Evolutionary conservation across 2,113 vertebrate genomes (phyloP).

Genomic region (Muscicapa adusta): DNA sequence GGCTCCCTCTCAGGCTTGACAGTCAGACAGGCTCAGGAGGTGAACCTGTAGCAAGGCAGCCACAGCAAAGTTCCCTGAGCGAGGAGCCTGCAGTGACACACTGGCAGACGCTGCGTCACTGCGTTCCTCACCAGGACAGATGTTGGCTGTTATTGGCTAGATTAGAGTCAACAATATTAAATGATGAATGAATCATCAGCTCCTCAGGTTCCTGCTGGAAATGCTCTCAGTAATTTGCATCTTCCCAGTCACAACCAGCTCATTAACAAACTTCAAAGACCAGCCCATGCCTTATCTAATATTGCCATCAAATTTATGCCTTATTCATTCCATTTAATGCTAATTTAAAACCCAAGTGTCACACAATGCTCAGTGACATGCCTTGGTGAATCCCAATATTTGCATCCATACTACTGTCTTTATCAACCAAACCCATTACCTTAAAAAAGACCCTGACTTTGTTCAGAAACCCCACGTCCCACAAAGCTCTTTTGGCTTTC

Average conservation of each 20-base stretch:
- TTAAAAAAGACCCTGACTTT: neutral
- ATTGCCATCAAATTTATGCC: constrained; percentile 29
- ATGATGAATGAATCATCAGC: constrained; percentile 42
- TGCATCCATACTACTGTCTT: neutral
- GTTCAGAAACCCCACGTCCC: neutral
- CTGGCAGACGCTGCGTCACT: constrained; percentile 30
- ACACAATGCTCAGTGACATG: neutral
- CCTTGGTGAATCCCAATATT: neutral
- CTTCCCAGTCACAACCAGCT: constrained; percentile 20
- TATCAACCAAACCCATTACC: neutral
- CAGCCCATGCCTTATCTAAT: constrained; percentile 15
- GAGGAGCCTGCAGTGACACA: neutral
- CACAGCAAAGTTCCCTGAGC: neutral
- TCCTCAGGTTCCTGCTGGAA: constrained; percentile 47
- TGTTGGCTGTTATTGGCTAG: constrained; percentile 4
- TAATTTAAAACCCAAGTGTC: constrained; percentile 9
- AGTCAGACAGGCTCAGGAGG: neutral
- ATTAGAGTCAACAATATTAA: constrained; percentile 48
- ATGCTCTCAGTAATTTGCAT: constrained; percentile 4
- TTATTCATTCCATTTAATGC: neutral
- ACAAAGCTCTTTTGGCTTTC: neutral
- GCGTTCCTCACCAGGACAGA: neutral
- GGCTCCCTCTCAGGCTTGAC: neutral
- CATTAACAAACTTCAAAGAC: constrained; percentile 42
- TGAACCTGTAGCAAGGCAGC: neutral